A percentile compares a stretch with the other conserved stretches of the same genome.
phyloP scores from a whole-genome alignment of 2,113 vertebrate genomes.

The Dasyornis broadbenti region DNA sequence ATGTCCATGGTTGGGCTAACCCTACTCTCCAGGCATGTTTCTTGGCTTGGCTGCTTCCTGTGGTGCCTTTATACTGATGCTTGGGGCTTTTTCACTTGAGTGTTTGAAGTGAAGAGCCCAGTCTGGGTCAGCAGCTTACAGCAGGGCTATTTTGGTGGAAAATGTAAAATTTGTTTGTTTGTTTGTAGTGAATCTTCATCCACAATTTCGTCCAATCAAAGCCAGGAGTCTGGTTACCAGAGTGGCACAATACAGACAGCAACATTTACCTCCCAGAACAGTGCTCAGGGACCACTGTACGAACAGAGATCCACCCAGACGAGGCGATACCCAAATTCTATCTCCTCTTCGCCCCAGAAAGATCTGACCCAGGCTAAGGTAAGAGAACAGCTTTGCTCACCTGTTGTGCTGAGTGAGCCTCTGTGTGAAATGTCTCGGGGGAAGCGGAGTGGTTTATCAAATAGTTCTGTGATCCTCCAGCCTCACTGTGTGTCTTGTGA shows the following conservation, averaged over 20 bases:
- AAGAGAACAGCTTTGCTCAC: not conserved
- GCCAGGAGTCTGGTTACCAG: slow-evolving; percentile 82
- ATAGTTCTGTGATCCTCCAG: not conserved
- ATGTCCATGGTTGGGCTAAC: not conserved
- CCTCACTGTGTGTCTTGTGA: not conserved
- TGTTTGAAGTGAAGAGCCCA: not conserved
- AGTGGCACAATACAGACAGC: slow-evolving; percentile 75
- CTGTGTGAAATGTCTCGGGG: rapidly evolving
- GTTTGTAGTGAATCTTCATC: slow-evolving; percentile 83
- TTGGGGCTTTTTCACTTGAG: not conserved
- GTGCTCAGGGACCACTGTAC: slow-evolving; percentile 84
- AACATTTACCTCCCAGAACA: slow-evolving; percentile 82
- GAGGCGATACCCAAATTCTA: slow-evolving; percentile 86
- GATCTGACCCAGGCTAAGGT: slow-evolving; percentile 93
- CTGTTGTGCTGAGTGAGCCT: not conserved
- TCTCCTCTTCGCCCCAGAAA: slow-evolving; percentile 92
- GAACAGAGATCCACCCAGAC: slow-evolving; percentile 92
- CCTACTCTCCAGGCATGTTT: not conserved
- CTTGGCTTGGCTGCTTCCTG: not conserved
- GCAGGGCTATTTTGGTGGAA: not conserved
- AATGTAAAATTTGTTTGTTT: not conserved
- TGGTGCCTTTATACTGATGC: not conserved
- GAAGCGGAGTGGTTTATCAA: not conserved
- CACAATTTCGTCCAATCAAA: slow-evolving; percentile 85
- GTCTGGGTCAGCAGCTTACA: not conserved